Evolutionary conservation across 2,888 invertebrate genomes (phyloP).

Genomic region (Homarus gammarus): DNA sequence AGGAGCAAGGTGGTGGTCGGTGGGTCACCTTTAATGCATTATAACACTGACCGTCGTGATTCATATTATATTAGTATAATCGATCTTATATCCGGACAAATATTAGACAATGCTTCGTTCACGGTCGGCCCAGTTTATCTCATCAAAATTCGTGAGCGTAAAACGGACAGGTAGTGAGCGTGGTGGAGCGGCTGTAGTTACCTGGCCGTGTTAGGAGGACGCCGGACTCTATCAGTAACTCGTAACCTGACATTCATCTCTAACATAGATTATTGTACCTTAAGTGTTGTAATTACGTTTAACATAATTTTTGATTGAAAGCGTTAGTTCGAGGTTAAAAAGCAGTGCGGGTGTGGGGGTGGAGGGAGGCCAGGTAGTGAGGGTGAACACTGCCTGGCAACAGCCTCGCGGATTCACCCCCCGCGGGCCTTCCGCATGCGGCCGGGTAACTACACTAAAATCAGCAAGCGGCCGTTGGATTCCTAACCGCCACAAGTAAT

Average conservation of each 20-base stretch:
- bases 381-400: slow-evolving; percentile 3
- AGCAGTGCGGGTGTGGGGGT: too few relatives aligned
- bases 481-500: slow-evolving; percentile 54
- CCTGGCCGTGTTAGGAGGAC: background rate
- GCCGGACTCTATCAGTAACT: background rate
- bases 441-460: slow-evolving; percentile 53
- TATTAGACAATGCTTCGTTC: background rate
- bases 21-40: background rate
- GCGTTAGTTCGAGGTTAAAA: too few relatives aligned
- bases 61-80: too few relatives aligned
- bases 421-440: slow-evolving; percentile 45
- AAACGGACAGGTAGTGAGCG: background rate
- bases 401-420: slow-evolving; percentile 37
- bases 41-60: too few relatives aligned
- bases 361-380: slow-evolving; percentile 12
- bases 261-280: too few relatives aligned
- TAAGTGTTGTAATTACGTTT: too few relatives aligned
- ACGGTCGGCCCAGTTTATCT: background rate
- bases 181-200: background rate
- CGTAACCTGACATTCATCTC: background rate
- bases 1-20: background rate
- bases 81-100: background rate
- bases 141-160: background rate
- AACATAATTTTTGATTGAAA: too few relatives aligned
- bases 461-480: slow-evolving; percentile 47